Percentiles rank a stretch among this genome's conserved stretches.
Evolutionary conservation across 2,113 vertebrate genomes (phyloP).

Genomic region (Hyla sarda): DNA sequence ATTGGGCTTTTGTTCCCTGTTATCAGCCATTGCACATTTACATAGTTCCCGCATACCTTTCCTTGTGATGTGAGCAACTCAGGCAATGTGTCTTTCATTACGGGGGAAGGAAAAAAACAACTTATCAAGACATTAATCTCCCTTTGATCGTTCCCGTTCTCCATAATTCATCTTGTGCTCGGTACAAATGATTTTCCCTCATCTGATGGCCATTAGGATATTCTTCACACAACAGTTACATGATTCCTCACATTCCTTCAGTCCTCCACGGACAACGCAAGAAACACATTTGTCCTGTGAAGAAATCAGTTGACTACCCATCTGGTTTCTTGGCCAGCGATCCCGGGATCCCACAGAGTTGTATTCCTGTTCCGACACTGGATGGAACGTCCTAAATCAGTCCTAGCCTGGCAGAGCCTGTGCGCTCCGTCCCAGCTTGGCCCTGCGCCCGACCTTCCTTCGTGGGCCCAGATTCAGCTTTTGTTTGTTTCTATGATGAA

Average conservation of each 20-base stretch:
- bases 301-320: conserved; percentile 32
- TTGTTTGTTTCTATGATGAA: conserved; percentile 48
- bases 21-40: not conserved
- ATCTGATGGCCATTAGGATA: conserved; percentile 17
- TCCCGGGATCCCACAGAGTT: conserved; percentile 37
- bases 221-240: not conserved
- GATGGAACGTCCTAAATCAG: conserved; percentile 47
- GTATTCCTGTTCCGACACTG: conserved; percentile 29
- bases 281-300: not conserved
- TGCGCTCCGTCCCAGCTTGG: conserved; percentile 14
- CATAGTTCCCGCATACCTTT: not conserved
- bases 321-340: conserved; percentile 42
- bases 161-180: not conserved
- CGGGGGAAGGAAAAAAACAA: no score
- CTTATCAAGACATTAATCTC: not conserved
- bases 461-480: not conserved
- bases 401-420: conserved; percentile 37
- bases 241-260: conserved; percentile 47
- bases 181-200: not conserved
- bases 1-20: not conserved
- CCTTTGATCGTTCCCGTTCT: not conserved
- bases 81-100: conserved; percentile 15
- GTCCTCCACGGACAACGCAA: not conserved
- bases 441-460: conserved; percentile 25
- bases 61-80: not conserved